phyloP scores from a whole-genome alignment of 1,140 invertebrate species.

The Octopus sinensis region DNA sequence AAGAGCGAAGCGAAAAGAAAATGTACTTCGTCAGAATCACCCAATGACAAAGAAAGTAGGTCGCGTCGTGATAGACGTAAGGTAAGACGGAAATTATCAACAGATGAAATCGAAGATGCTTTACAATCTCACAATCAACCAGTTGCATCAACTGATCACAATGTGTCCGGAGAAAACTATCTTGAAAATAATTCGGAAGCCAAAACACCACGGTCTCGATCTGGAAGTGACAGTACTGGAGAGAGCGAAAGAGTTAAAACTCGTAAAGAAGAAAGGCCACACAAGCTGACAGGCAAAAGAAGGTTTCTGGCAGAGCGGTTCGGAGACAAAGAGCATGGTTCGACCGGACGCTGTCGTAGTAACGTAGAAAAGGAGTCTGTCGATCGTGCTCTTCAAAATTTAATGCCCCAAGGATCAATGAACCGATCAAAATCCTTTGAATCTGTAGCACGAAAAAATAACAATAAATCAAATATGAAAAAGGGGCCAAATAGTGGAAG shows the following conservation, averaged over 20 bases:
- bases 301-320: constrained; percentile 45
- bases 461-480: constrained; percentile 21
- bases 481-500: constrained; percentile 25
- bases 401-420: constrained; percentile 38
- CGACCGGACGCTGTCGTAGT: constrained; percentile 35
- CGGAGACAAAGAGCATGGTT: constrained; percentile 37
- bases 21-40: not conserved
- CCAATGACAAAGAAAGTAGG: constrained; percentile 34
- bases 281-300: constrained; percentile 44
- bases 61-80: constrained; percentile 41
- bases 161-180: too few species aligned
- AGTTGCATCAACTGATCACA: too few species aligned
- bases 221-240: not conserved
- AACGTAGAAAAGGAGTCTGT: constrained; percentile 47
- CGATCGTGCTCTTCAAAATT: constrained; percentile 43
- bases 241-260: constrained; percentile 23
- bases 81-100: constrained; percentile 37
- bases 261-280: constrained; percentile 33
- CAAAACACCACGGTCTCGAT: not conserved
- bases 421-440: constrained; percentile 50
- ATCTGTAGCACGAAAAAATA: constrained; percentile 38
- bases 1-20: not conserved
- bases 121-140: constrained; percentile 16
- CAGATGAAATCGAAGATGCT: constrained; percentile 46
- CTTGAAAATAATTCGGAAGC: not conserved